Conservation (phyloP, 2,888 invertebrate genomes). For the Lepidocyrtoides sp. region DNA sequence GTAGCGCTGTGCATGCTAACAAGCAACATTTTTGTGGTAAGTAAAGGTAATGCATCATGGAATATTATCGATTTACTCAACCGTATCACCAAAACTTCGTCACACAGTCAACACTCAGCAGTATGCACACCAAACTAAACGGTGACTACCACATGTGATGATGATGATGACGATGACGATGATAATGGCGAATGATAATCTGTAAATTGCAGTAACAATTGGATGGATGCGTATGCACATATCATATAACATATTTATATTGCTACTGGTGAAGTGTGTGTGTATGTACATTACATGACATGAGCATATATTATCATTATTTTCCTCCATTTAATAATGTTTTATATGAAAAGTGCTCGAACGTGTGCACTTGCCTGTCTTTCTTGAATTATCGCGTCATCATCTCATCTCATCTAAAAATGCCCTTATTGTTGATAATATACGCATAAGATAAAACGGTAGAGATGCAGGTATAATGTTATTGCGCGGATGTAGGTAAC, state of each 20-base stretch:
- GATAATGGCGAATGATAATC: constrained; percentile 58
- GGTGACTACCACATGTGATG: constrained; percentile 37
- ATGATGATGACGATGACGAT: constrained; percentile 31
- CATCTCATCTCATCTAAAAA: constrained; percentile 10
- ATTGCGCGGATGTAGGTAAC: background rate
- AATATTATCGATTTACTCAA: constrained; percentile 70
- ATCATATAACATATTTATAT: background rate
- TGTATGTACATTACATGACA: background rate
- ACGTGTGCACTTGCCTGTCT: constrained; percentile 24
- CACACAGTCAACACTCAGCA: background rate
- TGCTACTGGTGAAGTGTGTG: background rate
- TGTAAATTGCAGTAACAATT: constrained; percentile 72
- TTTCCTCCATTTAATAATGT: constrained; percentile 43
- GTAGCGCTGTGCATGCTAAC: background rate
- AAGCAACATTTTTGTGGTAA: constrained; percentile 41
- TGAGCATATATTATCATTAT: constrained; percentile 14
- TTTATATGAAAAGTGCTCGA: constrained; percentile 37
- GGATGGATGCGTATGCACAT: constrained; percentile 31
- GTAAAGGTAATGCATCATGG: constrained; percentile 50
- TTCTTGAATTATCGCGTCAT: constrained; percentile 45
- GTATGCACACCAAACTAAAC: background rate
- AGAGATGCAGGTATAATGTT: background rate
- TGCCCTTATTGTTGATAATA: constrained; percentile 20
- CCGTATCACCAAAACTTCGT: constrained; percentile 46
- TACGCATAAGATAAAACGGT: background rate